Percentiles rank a stretch among this genome's conserved stretches.
Evolutionary conservation across 2,113 vertebrate genomes (phyloP).

Genomic region (Grammomys dolichurus): DNA sequence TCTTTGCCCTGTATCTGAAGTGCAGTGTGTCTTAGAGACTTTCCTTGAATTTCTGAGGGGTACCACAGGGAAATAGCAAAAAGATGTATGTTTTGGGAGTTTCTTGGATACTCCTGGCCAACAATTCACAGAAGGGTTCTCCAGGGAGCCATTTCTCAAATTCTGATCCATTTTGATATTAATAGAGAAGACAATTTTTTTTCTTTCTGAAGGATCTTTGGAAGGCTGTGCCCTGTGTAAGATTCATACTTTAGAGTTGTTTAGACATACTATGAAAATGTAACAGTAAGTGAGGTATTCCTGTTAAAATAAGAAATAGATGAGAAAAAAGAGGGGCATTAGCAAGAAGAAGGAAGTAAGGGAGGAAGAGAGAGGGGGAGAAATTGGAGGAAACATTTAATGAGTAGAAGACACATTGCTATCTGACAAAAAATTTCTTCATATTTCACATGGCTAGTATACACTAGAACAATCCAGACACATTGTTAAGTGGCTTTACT

Average conservation of each 20-base stretch:
- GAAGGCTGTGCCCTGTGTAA: not conserved
- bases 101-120: not conserved
- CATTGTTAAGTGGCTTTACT: not conserved
- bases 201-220: not conserved
- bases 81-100: not conserved
- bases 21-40: not conserved
- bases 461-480: not conserved
- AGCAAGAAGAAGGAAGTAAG: not conserved
- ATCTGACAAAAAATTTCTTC: not conserved
- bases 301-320: not conserved
- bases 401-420: not conserved
- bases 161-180: not conserved
- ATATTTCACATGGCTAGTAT: not conserved
- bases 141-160: not conserved
- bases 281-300: not conserved
- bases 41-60: not conserved
- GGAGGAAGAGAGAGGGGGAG: not conserved
- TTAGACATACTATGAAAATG: not conserved
- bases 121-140: not conserved
- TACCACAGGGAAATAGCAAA: not conserved
- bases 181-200: not conserved
- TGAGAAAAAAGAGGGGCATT: not conserved
- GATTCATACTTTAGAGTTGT: not conserved
- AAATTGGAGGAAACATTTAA: not conserved
- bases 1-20: not conserved